Evolutionary conservation across 2,888 invertebrate genomes (phyloP).

Genomic region (Pristionchus fissidentatus): DNA sequence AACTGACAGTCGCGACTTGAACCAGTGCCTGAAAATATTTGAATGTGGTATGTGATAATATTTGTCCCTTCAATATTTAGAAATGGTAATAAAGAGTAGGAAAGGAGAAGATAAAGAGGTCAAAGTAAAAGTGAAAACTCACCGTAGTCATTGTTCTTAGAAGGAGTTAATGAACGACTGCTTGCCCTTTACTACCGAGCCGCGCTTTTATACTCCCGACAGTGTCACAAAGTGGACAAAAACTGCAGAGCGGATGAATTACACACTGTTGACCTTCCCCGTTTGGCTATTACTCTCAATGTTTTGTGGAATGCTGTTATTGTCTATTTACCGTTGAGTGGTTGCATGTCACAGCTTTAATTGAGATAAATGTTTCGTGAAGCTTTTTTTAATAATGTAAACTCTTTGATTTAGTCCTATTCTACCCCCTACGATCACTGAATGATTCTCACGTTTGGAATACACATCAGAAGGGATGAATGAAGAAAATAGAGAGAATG

Average conservation of each 20-base stretch:
- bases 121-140: background rate
- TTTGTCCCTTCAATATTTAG: background rate
- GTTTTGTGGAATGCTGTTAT: too few relatives aligned
- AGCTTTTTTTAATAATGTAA: too few relatives aligned
- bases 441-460: too few relatives aligned
- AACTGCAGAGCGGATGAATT: background rate
- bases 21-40: background rate
- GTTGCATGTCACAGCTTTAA: too few relatives aligned
- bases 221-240: background rate
- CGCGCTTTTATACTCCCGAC: constrained; percentile 34
- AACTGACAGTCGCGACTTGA: constrained; percentile 1
- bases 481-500: too few relatives aligned
- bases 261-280: background rate
- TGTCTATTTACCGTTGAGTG: too few relatives aligned
- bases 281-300: too few relatives aligned
- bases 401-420: too few relatives aligned
- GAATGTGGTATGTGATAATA: background rate
- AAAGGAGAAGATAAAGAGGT: background rate
- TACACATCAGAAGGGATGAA: too few relatives aligned
- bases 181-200: background rate
- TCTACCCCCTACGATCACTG: too few relatives aligned
- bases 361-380: too few relatives aligned
- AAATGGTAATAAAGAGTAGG: background rate
- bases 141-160: constrained; percentile 14
- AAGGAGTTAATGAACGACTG: background rate